Conservation (phyloP, 1,140 invertebrate genomes). For the Chrysomallon squamiferum region DNA sequence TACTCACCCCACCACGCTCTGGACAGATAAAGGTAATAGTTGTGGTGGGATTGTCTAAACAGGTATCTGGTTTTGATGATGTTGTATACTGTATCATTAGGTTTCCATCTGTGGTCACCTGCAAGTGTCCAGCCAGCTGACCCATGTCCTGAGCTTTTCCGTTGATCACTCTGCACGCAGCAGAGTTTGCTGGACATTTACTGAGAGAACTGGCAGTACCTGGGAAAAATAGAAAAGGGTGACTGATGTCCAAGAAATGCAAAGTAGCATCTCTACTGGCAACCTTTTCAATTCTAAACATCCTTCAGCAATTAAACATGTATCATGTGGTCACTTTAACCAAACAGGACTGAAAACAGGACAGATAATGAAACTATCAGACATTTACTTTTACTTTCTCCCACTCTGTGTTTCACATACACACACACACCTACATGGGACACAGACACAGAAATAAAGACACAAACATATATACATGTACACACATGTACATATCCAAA, state of each 20-base stretch:
- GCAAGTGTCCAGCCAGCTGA: constrained; percentile 17
- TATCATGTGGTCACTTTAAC: neutral
- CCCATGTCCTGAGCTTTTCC: constrained; percentile 24
- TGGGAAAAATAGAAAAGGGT: constrained; percentile 1
- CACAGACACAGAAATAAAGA: too few relatives aligned
- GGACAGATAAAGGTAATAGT: constrained; percentile 52
- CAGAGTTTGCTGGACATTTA: constrained; percentile 33
- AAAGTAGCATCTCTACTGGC: neutral
- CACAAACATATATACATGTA: too few relatives aligned
- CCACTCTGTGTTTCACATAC: too few relatives aligned
- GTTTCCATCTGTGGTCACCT: constrained; percentile 23
- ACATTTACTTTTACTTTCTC: too few relatives aligned
- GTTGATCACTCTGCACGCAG: constrained; percentile 29
- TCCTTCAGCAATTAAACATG: neutral
- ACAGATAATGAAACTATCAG: neutral
- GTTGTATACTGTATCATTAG: constrained; percentile 28
- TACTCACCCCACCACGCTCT: constrained; percentile 45
- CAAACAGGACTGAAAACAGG: neutral
- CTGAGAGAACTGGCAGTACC: constrained; percentile 6
- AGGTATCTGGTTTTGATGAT: constrained; percentile 25
- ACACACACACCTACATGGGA: too few relatives aligned
- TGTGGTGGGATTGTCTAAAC: constrained; percentile 38
- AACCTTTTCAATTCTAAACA: neutral
- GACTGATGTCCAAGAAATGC: neutral
- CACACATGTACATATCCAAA: too few relatives aligned